Conservation (phyloP, 35 echinoderm and acorn worm species). For the Ophioderma brevispina region DNA sequence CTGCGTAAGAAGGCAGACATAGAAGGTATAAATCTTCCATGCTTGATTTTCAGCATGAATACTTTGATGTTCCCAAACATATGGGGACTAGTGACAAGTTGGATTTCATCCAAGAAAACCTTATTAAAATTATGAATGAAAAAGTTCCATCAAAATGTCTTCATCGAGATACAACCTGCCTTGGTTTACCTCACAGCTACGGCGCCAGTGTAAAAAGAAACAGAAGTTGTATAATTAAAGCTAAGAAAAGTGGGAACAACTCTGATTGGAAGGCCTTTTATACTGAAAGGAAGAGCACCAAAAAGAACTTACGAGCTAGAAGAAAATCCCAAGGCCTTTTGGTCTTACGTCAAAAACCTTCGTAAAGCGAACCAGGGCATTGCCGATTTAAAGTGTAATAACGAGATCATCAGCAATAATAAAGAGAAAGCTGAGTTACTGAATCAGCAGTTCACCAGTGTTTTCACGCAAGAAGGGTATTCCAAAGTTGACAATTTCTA, state of each 20-base stretch:
- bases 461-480: constrained; percentile 37
- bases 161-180: constrained; percentile 21
- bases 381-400: too few species aligned
- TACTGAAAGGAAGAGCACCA: not conserved
- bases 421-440: not conserved
- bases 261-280: not conserved
- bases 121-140: constrained; percentile 28
- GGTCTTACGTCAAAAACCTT: constrained; percentile 26
- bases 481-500: constrained; percentile 10
- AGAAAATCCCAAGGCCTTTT: constrained; percentile 28
- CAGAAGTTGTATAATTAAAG: constrained; percentile 21
- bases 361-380: too few species aligned
- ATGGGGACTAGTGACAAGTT: not conserved
- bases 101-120: not conserved
- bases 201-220: too few species aligned
- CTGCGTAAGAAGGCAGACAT: constrained; percentile 4
- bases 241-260: not conserved
- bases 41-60: not conserved
- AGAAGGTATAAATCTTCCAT: not conserved
- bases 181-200: too few species aligned
- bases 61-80: not conserved
- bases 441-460: constrained; percentile 32
- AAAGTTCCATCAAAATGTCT: constrained; percentile 12
- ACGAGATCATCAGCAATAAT: constrained; percentile 6
- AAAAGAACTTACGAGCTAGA: not conserved